Conservation (phyloP, 2,113 vertebrate species). For the Onychostoma macrolepis region DNA sequence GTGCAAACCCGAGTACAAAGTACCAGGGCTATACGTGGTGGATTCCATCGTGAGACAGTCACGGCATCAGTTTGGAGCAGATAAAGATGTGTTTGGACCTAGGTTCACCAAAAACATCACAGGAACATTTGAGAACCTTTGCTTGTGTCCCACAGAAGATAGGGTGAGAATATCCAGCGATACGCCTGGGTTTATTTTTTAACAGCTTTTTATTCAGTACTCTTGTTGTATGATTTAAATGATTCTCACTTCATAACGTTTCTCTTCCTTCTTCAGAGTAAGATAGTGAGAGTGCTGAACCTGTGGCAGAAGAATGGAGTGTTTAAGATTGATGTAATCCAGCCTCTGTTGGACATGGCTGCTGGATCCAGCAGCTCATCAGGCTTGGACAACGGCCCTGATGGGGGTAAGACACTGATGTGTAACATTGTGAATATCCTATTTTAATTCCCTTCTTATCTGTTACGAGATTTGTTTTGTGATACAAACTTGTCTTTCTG, state of each 20-base stretch:
- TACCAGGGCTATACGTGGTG: constrained; percentile 95
- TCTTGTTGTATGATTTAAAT: background rate
- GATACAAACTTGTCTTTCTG: background rate
- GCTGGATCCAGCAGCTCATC: constrained; percentile 77
- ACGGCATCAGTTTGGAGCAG: constrained; percentile 95
- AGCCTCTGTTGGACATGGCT: constrained; percentile 97
- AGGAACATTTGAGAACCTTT: constrained; percentile 98
- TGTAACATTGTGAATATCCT: background rate
- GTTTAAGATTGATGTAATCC: constrained; percentile 97
- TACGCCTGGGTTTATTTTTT: background rate
- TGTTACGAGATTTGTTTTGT: background rate
- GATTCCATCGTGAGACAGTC: constrained; percentile 98
- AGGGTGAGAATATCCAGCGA: constrained; percentile 78
- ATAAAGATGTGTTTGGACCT: constrained; percentile 98
- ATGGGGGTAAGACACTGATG: constrained; percentile 36
- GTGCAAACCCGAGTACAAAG: constrained; percentile 98
- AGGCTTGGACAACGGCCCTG: constrained; percentile 74
- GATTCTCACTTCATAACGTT: background rate
- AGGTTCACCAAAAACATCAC: constrained; percentile 98
- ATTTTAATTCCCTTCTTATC: background rate
- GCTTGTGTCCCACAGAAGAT: constrained; percentile 95
- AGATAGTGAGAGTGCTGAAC: constrained; percentile 97
- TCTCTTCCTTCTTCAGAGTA: constrained; percentile 80
- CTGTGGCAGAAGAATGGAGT: constrained; percentile 99
- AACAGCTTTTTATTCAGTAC: background rate